Conservation (phyloP, 1,140 invertebrate genomes). For the Linepithema humile region DNA sequence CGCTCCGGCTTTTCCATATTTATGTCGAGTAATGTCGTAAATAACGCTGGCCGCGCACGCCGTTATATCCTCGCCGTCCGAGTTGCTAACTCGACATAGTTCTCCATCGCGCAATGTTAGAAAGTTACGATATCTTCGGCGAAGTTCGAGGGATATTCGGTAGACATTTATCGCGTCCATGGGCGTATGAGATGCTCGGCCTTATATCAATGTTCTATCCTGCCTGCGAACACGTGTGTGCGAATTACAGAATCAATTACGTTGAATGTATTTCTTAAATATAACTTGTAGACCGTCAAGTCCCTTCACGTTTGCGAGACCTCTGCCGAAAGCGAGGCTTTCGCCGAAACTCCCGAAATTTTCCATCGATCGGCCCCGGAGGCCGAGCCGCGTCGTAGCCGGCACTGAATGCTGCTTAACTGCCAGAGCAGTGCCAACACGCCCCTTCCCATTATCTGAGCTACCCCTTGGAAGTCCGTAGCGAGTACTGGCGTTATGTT, state of each 20-base stretch:
- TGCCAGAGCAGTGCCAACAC: slow-evolving; percentile 82
- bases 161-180: slow-evolving; percentile 45
- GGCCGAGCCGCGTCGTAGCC: slow-evolving; percentile 66
- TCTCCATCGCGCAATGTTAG: slow-evolving; percentile 29
- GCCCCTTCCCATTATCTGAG: slow-evolving; percentile 80
- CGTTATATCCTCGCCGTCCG: slow-evolving; percentile 25
- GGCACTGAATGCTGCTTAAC: slow-evolving; percentile 80
- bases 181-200: slow-evolving; percentile 6
- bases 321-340: not conserved
- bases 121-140: slow-evolving; percentile 45
- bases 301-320: not conserved
- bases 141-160: slow-evolving; percentile 17
- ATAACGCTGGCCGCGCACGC: slow-evolving; percentile 41
- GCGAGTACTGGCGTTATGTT: slow-evolving; percentile 82
- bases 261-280: not conserved
- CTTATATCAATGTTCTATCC: not conserved
- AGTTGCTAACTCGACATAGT: slow-evolving; percentile 37
- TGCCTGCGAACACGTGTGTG: not conserved
- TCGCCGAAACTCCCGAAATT: slow-evolving; percentile 60
- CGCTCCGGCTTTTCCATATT: slow-evolving; percentile 39
- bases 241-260: not conserved
- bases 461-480: slow-evolving; percentile 80
- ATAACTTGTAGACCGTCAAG: not conserved
- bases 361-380: slow-evolving; percentile 65
- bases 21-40: slow-evolving; percentile 59